A percentile compares a stretch with the other conserved stretches of the same genome.
Evolutionary conservation across 2,113 vertebrate species (phyloP).

Genomic region (Platichthys flesus): DNA sequence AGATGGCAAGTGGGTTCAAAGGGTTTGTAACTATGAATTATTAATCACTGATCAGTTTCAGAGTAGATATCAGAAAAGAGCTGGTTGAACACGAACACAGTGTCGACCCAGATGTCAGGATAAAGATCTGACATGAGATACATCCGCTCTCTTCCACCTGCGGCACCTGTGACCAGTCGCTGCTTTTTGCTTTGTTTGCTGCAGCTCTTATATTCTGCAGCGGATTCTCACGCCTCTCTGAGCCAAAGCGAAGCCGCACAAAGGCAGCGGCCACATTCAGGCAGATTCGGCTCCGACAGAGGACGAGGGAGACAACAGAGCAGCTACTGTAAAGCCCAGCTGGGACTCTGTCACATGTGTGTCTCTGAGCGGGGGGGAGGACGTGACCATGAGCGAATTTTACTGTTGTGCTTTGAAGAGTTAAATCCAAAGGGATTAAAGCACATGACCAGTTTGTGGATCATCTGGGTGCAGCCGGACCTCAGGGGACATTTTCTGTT

Average conservation of each 20-base stretch:
- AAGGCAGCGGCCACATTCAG: slow-evolving; percentile 44
- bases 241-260: slow-evolving; percentile 30
- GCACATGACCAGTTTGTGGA: background rate
- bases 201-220: slow-evolving; percentile 22
- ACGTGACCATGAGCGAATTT: background rate
- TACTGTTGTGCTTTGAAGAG: too few relatives aligned
- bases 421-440: too few relatives aligned
- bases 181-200: slow-evolving; percentile 42
- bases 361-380: background rate
- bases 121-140: slow-evolving; percentile 8
- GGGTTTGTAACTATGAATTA: slow-evolving; percentile 49
- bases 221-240: slow-evolving; percentile 52
- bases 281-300: slow-evolving; percentile 45
- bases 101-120: slow-evolving; percentile 1
- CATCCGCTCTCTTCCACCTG: background rate
- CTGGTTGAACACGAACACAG: background rate
- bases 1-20: slow-evolving; percentile 25
- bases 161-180: slow-evolving; percentile 31
- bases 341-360: slow-evolving; percentile 49
- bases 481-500: background rate
- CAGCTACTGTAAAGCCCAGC: slow-evolving; percentile 53
- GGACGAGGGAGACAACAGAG: slow-evolving; percentile 46
- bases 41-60: slow-evolving; percentile 52
- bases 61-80: background rate
- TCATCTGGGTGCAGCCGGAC: background rate